Evolutionary conservation across 2,888 invertebrate genomes (phyloP).

Genomic region (Camponotus fellah): DNA sequence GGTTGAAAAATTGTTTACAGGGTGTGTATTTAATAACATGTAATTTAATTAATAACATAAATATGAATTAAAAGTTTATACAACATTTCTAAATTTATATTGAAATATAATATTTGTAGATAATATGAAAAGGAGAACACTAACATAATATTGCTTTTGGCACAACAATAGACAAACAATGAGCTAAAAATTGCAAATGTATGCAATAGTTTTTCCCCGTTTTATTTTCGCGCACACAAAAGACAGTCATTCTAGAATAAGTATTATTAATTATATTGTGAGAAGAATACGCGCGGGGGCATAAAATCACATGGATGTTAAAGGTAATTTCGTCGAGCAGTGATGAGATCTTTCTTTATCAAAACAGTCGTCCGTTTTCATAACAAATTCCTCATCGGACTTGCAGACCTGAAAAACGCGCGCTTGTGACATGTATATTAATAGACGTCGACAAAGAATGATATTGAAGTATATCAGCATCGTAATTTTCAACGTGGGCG

Average conservation of each 20-base stretch:
- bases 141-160: too few species aligned
- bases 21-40: background rate
- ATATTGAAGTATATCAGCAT: constrained; percentile 41
- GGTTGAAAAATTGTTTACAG: background rate
- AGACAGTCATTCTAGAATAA: background rate
- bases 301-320: background rate
- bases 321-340: constrained; percentile 5
- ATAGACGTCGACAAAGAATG: constrained; percentile 31
- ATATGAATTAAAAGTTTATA: background rate
- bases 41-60: background rate
- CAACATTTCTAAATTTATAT: too few species aligned
- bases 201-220: background rate
- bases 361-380: background rate
- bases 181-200: background rate
- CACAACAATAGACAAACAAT: background rate
- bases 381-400: background rate
- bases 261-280: constrained; percentile 19
- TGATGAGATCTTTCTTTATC: background rate
- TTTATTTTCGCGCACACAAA: background rate
- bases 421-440: constrained; percentile 37
- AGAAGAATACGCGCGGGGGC: background rate
- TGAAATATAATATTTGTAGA: too few species aligned
- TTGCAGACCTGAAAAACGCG: constrained; percentile 30
- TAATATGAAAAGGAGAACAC: too few species aligned
- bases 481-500: constrained; percentile 50